Conservation (phyloP, 2,113 vertebrate species). For the Platycercus adscitus region DNA sequence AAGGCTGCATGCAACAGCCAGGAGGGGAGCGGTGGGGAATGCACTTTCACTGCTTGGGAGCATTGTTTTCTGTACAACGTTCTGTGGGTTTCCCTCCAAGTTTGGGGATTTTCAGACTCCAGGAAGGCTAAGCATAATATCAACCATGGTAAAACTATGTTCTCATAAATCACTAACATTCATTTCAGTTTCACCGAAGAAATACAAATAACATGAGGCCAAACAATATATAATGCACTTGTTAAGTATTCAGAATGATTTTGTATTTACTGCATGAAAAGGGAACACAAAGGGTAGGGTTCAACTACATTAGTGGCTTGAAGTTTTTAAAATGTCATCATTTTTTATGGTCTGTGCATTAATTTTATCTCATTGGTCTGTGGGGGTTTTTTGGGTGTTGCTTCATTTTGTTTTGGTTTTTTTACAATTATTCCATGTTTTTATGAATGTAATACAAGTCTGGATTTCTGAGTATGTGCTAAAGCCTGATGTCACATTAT, state of each 20-base stretch:
- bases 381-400: not conserved
- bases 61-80: not conserved
- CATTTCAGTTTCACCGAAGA: not conserved
- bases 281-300: not conserved
- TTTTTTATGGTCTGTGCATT: not conserved
- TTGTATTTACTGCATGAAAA: not conserved
- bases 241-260: not conserved
- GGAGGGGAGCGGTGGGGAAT: not conserved
- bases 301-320: not conserved
- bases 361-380: not conserved
- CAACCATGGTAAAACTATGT: not conserved
- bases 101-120: not conserved
- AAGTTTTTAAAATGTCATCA: not conserved
- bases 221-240: not conserved
- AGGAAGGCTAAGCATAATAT: not conserved
- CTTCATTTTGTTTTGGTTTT: not conserved
- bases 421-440: not conserved
- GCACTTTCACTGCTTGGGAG: not conserved
- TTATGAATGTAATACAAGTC: not conserved
- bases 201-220: not conserved
- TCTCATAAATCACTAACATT: not conserved
- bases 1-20: not conserved
- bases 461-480: constrained; percentile 21
- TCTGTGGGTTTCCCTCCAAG: not conserved
- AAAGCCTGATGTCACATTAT: constrained; percentile 16